Evolutionary conservation across 1,140 invertebrate genomes (phyloP), one percentile per base, ranked within the genome.

Genomic region (Mya arenaria): DNA sequence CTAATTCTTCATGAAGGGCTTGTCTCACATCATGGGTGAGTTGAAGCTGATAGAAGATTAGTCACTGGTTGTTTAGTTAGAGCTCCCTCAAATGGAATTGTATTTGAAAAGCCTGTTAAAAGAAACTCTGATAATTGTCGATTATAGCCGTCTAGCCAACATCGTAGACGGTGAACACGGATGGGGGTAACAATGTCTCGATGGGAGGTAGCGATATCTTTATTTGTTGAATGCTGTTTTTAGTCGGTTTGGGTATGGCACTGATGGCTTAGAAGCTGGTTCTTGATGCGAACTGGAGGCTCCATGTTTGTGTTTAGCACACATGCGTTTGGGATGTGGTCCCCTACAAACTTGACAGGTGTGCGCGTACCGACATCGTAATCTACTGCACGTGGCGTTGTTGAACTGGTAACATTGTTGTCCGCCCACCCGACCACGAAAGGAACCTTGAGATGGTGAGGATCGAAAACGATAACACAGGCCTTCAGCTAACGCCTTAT

Each of bases 401-500:
- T 68, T 68, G 37, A 39, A 68, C 34, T 39, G 36, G 65, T 41
- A 39, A 23, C 65, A 68, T 25, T 17, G 36, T 41, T 23, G 37
- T 34, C n/a, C 34, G 39, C 25, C 39, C 25, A 39, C 25, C 41
- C n/a, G 34, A 34, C 37, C 65, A 25, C 36, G 41, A 68, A 68
- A 68, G 65, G 28, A 39, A 28, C 25, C 28, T 37, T 41, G 34
- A 23, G n/a, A 19, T 10, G 28, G 34, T 34, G 25, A 15, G 28
- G 4, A 15, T n/a, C 37, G 34, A 36, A n/a, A 17, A 23, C 36
- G 65, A 39, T 39, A 68, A 23, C 65, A 39, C 28, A 68, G 28
- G n/a, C 36, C 65, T 23, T 68, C 65, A 23, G 36, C 65, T 23
- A 68, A 28, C 15, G 65, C 65, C 28, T 68, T 68, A 25, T 68